phyloP scores from a whole-genome alignment of 2,797 vertebrate genomes.

The Typhlichthys eigenmanni region DNA sequence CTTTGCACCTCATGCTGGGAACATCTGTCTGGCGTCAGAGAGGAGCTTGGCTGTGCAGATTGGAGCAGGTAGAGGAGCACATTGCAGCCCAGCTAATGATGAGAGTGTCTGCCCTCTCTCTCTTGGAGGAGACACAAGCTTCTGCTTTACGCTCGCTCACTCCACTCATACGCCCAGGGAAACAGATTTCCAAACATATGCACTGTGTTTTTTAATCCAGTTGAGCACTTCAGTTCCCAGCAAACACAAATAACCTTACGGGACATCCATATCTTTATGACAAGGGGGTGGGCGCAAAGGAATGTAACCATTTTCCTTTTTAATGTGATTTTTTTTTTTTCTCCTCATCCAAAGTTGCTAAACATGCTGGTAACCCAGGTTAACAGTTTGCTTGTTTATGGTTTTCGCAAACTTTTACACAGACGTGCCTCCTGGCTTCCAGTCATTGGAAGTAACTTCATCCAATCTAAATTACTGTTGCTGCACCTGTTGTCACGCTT shows the following conservation, averaged over 20 bases:
- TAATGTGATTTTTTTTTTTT: slow-evolving; percentile 57
- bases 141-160: slow-evolving; percentile 76
- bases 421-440: slow-evolving; percentile 54
- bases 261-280: slow-evolving; percentile 80
- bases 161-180: slow-evolving; percentile 78
- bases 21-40: slow-evolving; percentile 84
- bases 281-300: slow-evolving; percentile 80
- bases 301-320: slow-evolving; percentile 72
- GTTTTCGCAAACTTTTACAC: slow-evolving; percentile 69
- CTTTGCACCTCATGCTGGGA: slow-evolving; percentile 76
- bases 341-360: slow-evolving; percentile 61
- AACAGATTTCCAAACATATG: slow-evolving; percentile 87
- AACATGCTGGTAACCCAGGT: slow-evolving; percentile 70
- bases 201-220: slow-evolving; percentile 81
- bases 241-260: slow-evolving; percentile 82
- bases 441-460: slow-evolving; percentile 60
- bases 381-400: slow-evolving; percentile 69
- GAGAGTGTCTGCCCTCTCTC: slow-evolving; percentile 80
- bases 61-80: slow-evolving; percentile 82
- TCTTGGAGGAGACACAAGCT: slow-evolving; percentile 79
- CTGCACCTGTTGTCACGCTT: slow-evolving; percentile 61
- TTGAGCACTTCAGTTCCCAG: slow-evolving; percentile 80
- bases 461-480: slow-evolving; percentile 49
- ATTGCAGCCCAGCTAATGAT: slow-evolving; percentile 81
- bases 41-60: slow-evolving; percentile 78